Percentiles rank a stretch among this genome's conserved stretches.
Conservation (phyloP, 1,140 invertebrate genomes). For the Drosophila kikkawai region DNA sequence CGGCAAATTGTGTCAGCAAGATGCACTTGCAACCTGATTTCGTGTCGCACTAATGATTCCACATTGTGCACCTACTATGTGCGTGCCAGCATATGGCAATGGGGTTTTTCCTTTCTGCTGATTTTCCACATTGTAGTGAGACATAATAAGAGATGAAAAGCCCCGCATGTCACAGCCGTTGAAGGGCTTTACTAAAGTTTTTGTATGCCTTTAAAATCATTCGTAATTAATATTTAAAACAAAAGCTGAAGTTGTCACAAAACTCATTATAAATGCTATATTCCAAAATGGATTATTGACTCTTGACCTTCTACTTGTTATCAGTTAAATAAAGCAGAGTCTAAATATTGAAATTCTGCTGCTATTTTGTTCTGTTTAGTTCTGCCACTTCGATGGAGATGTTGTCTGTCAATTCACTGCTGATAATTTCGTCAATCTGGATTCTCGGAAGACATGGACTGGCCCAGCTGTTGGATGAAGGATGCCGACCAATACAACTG, state of each 20-base stretch:
- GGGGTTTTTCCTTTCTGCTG: slow-evolving; percentile 45
- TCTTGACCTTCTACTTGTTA: background rate
- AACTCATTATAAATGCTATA: too few species aligned
- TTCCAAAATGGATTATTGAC: background rate
- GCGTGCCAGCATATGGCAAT: slow-evolving; percentile 36
- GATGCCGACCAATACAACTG: background rate
- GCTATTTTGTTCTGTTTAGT: background rate
- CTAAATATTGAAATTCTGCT: slow-evolving; percentile 2
- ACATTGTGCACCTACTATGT: slow-evolving; percentile 55
- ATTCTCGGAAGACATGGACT: background rate
- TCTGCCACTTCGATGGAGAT: background rate
- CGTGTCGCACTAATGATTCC: slow-evolving; percentile 62
- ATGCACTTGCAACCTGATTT: slow-evolving; percentile 26
- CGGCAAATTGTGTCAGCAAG: slow-evolving; percentile 25
- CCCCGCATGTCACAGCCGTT: background rate
- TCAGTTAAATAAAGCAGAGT: background rate
- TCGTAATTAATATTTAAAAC: background rate
- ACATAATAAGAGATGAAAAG: slow-evolving; percentile 6
- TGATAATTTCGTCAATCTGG: background rate
- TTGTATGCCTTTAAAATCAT: background rate
- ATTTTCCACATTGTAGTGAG: slow-evolving; percentile 44
- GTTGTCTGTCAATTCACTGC: background rate
- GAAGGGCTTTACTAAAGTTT: background rate
- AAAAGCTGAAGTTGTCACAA: too few species aligned
- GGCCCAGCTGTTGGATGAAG: background rate